A percentile compares a stretch with the other conserved stretches of the same genome.
phyloP scores from a whole-genome alignment of 2,888 invertebrate genomes.

The Argyresthia goedartella region DNA sequence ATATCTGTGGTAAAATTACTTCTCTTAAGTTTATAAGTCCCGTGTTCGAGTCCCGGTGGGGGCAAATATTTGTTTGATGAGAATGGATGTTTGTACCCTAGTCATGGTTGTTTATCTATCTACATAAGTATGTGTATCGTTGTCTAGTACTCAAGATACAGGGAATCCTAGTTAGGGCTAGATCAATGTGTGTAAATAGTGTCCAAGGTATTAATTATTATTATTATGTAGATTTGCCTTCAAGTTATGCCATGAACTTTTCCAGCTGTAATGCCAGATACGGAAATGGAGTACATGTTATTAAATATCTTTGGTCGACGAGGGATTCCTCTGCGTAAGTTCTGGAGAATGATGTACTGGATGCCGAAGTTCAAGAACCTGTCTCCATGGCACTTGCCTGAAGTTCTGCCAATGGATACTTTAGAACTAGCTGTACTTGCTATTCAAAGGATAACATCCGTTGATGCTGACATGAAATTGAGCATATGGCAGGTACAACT shows the following conservation, averaged over 20 bases:
- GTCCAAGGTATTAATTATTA: too few species aligned
- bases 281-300: slow-evolving; percentile 87
- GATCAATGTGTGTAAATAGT: too few species aligned
- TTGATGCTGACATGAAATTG: slow-evolving; percentile 80
- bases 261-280: slow-evolving; percentile 90
- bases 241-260: slow-evolving; percentile 4
- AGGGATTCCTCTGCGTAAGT: slow-evolving; percentile 80
- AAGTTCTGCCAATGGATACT: slow-evolving; percentile 81
- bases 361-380: slow-evolving; percentile 94
- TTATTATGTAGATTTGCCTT: too few species aligned
- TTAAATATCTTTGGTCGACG: slow-evolving; percentile 86
- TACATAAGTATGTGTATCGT: too few species aligned
- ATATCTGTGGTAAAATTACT: too few species aligned
- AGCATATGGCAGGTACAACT: slow-evolving; percentile 72
- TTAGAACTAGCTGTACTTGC: slow-evolving; percentile 86
- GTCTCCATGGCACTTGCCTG: slow-evolving; percentile 88
- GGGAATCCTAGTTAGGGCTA: too few species aligned
- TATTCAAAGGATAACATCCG: slow-evolving; percentile 84
- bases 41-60: too few species aligned
- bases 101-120: too few species aligned
- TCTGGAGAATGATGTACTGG: slow-evolving; percentile 89
- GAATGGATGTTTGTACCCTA: too few species aligned
- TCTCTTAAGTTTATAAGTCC: too few species aligned
- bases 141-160: too few species aligned
- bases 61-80: too few species aligned